Evolutionary conservation across 2,888 invertebrate genomes (phyloP).

Genomic region (Deilephila elpenor): DNA sequence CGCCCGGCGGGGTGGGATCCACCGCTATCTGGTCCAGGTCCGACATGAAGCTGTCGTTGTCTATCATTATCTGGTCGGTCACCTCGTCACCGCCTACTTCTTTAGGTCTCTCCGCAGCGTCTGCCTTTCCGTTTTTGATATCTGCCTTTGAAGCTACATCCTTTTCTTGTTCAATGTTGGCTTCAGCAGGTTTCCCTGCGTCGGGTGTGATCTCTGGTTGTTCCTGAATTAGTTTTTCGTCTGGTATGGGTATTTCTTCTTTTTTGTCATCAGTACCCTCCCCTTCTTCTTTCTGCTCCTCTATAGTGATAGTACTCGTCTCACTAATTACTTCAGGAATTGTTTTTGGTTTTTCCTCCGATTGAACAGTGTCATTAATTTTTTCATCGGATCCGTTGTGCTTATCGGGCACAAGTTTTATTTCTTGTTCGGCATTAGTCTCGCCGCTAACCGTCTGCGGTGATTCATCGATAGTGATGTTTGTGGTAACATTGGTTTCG

Average conservation of each 20-base stretch:
- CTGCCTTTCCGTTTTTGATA: conserved; percentile 62
- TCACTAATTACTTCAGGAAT: conserved; percentile 57
- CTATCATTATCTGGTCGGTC: conserved; percentile 69
- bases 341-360: conserved; percentile 56
- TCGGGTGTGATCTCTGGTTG: conserved; percentile 54
- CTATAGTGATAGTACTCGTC: conserved; percentile 54
- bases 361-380: conserved; percentile 62
- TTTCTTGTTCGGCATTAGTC: conserved; percentile 67
- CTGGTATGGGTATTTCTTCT: conserved; percentile 53
- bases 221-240: conserved; percentile 60
- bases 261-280: conserved; percentile 57
- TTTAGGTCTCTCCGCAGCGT: conserved; percentile 65
- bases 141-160: conserved; percentile 58
- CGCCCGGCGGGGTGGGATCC: conserved; percentile 73
- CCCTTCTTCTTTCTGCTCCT: conserved; percentile 64
- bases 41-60: conserved; percentile 80
- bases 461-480: conserved; percentile 73
- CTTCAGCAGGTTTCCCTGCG: conserved; percentile 56
- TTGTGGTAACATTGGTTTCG: conserved; percentile 77
- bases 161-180: conserved; percentile 56
- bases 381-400: conserved; percentile 67
- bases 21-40: conserved; percentile 83
- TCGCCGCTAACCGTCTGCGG: conserved; percentile 64
- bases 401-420: conserved; percentile 67
- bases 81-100: conserved; percentile 65